Evolutionary conservation across 1,140 invertebrate species (phyloP), one percentile per base, ranked within the genome.

Genomic region (Drosophila grimshawi): DNA sequence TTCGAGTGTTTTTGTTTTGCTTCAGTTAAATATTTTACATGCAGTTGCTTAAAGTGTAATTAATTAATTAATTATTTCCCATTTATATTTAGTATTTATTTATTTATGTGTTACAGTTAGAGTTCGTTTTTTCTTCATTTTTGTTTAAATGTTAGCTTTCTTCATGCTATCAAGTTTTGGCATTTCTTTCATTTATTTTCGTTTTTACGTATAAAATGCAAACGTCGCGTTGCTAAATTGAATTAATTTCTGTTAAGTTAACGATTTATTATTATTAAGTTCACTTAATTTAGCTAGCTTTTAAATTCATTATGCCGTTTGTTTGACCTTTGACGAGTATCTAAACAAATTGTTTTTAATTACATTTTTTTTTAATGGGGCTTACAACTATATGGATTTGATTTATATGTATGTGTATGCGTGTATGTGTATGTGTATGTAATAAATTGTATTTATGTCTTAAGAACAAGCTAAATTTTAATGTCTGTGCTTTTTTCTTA

Each of bases 151-250:
- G 19, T 19, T 19, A 19, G 19, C 19, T 19, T 19, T 19, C 19
- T 19, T 19, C 19, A 0, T 19, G 48, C 35, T 39, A 55, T 64
- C 45, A 74, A 56, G 43, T 10, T 45, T 7, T 48, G 39, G 1
- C 19, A 29, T 35, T 49, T 37, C 35, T 56, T 30, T 2, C 0
- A 6, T 37, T 19, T 30, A 41, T 45, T 52, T 35, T 64, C 8
- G 35, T 51, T n/a, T n/a, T 88, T 88, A 88, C 83, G 83, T 88
- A 88, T 88, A 88, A 86, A 86, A 88, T 88, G 83, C 83, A 83
- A 88, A 64, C 68, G 46, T 81, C 49, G 69, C 66, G 74, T 63
- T 83, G 83, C 83, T 88, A 86, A 86, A 86, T 86, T 86, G 79
- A 86, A 78, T 86, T 70, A 68, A 68, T 86, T 74, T 63, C 55